Percentiles rank a stretch among this genome's conserved stretches.
phyloP scores from a whole-genome alignment of 2,888 invertebrate species.

The Dicycla oo region DNA sequence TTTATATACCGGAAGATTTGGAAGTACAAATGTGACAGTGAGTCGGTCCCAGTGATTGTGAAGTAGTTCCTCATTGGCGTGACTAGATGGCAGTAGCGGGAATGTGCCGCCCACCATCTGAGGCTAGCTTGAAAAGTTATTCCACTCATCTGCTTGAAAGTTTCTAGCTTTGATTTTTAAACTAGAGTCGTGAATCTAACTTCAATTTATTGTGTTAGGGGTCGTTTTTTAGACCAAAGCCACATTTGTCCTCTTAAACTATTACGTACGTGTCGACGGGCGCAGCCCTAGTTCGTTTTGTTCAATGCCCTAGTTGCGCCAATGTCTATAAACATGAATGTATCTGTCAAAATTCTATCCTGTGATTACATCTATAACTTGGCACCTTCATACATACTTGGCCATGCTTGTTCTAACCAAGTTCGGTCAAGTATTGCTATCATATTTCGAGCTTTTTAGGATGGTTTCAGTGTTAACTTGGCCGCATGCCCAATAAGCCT shows the following conservation, averaged over 20 bases:
- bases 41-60: constrained; percentile 59
- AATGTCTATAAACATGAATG: constrained; percentile 36
- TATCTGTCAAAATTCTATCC: constrained; percentile 54
- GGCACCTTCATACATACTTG: constrained; percentile 26
- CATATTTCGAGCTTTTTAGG: constrained; percentile 19
- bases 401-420: constrained; percentile 38
- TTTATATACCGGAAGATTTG: constrained; percentile 70
- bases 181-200: constrained; percentile 33
- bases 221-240: constrained; percentile 50
- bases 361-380: constrained; percentile 15
- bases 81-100: constrained; percentile 54
- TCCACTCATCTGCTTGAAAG: constrained; percentile 11
- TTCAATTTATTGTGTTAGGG: constrained; percentile 46
- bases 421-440: constrained; percentile 37
- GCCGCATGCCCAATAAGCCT: constrained; percentile 19
- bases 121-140: constrained; percentile 12
- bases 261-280: constrained; percentile 15
- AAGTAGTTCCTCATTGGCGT: constrained; percentile 57
- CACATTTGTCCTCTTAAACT: constrained; percentile 4
- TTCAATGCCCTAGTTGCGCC: constrained; percentile 59
- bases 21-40: constrained; percentile 76
- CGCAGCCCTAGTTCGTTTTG: constrained; percentile 30
- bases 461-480: constrained; percentile 38
- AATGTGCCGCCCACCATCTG: constrained; percentile 12
- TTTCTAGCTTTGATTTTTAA: constrained; percentile 17